Conservation (phyloP, 1,140 invertebrate species). For the Eufriesea mexicana region DNA sequence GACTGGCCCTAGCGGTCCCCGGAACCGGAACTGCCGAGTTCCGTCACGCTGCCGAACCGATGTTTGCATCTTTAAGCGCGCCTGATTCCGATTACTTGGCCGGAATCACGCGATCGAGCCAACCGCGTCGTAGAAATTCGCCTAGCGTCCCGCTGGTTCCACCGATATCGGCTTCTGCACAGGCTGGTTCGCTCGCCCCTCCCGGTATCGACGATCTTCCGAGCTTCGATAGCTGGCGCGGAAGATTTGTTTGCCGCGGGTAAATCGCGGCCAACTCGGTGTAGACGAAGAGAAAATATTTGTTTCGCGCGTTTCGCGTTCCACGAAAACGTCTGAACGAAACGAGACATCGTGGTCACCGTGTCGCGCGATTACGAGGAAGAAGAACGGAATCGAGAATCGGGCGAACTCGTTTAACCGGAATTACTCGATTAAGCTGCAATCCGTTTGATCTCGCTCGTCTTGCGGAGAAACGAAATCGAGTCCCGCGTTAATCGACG, state of each 20-base stretch:
- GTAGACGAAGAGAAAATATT: slow-evolving; percentile 24
- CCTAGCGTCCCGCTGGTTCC: too few species aligned
- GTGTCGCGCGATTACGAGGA: background rate
- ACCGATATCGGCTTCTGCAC: background rate
- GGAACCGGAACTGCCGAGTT: background rate
- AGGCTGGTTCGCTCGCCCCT: too few species aligned
- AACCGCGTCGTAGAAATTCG: too few species aligned
- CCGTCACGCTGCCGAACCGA: background rate
- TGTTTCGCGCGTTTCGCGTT: background rate
- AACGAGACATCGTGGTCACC: background rate
- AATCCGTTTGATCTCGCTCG: background rate
- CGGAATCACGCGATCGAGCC: background rate
- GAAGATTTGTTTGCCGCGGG: slow-evolving; percentile 26
- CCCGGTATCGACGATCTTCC: slow-evolving; percentile 19
- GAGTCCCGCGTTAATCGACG: background rate
- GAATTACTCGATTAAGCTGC: background rate
- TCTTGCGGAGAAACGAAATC: background rate
- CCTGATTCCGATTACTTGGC: slow-evolving; percentile 15
- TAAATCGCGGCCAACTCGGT: background rate
- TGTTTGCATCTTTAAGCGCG: slow-evolving; percentile 43
- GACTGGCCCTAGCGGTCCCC: background rate
- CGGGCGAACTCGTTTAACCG: background rate
- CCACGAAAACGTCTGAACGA: too few species aligned
- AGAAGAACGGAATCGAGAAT: background rate
- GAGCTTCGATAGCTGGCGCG: background rate